These are phyloP conservation scores for Xenus cinereus DNA, from an alignment of 2,113 vertebrate genomes.

Conservation along the genomic window DNA sequence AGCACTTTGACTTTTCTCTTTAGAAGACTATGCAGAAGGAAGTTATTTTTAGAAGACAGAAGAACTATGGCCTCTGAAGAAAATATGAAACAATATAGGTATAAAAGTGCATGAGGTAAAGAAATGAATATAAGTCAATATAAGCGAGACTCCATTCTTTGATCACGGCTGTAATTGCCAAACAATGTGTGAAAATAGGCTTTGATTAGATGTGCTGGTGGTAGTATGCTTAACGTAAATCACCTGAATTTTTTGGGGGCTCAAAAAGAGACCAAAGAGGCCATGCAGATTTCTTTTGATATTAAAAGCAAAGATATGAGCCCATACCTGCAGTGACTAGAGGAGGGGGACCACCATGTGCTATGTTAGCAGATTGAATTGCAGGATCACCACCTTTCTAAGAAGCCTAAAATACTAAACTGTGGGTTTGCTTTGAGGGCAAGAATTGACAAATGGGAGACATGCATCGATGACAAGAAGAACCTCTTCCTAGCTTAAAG, in stretches of 20 bases:
- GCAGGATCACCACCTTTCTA: slow-evolving; percentile 8
- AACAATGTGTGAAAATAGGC: background rate
- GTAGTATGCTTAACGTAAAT: background rate
- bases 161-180: slow-evolving; percentile 7
- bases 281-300: background rate
- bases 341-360: background rate
- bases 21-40: background rate
- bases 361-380: background rate
- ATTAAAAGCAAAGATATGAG: background rate
- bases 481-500: background rate
- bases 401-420: background rate
- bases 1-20: background rate
- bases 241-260: background rate
- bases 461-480: background rate
- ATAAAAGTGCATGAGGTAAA: background rate
- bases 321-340: background rate
- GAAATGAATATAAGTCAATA: background rate
- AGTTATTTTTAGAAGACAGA: slow-evolving; percentile 25
- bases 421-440: background rate
- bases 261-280: background rate
- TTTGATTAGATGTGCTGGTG: slow-evolving; percentile 6
- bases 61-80: background rate
- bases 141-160: background rate
- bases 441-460: slow-evolving; percentile 1
- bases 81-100: background rate